phyloP scores from a whole-genome alignment of 1,140 invertebrate genomes.

The Sitophilus oryzae region DNA sequence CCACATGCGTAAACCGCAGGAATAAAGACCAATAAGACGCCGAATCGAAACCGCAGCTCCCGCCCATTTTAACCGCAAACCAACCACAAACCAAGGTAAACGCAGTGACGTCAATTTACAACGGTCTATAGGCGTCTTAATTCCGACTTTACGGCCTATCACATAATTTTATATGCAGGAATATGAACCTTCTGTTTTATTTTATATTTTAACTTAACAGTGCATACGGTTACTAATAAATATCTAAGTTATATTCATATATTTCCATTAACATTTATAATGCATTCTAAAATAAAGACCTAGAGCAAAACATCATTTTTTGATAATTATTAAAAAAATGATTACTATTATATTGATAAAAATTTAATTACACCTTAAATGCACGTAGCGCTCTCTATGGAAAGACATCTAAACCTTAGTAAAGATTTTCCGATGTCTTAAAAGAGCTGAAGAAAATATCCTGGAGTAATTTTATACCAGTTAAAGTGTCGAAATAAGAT shows the following conservation, averaged over 20 bases:
- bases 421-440: constrained; percentile 28
- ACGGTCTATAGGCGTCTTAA: constrained; percentile 38
- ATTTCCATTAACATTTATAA: too few relatives aligned
- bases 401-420: constrained; percentile 26
- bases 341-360: too few relatives aligned
- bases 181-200: constrained; percentile 2
- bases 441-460: constrained; percentile 29
- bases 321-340: too few relatives aligned
- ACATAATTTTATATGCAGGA: constrained; percentile 15
- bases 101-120: constrained; percentile 40
- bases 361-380: too few relatives aligned
- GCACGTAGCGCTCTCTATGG: constrained; percentile 34
- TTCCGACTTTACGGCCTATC: constrained; percentile 24
- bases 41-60: constrained; percentile 43
- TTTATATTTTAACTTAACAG: background rate
- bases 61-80: constrained; percentile 48
- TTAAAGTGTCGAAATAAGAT: constrained; percentile 22
- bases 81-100: constrained; percentile 47
- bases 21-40: constrained; percentile 41
- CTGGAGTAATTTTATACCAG: constrained; percentile 27
- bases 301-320: too few relatives aligned
- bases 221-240: too few relatives aligned
- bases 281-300: too few relatives aligned
- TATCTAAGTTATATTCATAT: too few relatives aligned
- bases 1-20: constrained; percentile 47